phyloP scores from a whole-genome alignment of 2,797 vertebrate species.

The Ibycter americanus region DNA sequence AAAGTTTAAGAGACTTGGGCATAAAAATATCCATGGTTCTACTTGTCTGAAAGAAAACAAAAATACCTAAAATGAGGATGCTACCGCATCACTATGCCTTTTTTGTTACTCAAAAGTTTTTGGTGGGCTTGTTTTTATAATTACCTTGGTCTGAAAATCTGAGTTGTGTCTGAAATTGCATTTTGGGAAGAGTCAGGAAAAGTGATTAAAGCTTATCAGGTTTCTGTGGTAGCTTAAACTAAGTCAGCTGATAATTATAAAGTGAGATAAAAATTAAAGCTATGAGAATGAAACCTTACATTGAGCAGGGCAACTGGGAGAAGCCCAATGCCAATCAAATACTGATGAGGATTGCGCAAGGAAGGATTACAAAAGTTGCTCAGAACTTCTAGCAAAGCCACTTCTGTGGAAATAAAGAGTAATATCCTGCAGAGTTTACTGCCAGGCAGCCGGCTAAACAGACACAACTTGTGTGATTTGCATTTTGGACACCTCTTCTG shows the following conservation, averaged over 20 bases:
- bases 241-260: background rate
- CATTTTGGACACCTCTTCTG: background rate
- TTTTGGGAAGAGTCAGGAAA: background rate
- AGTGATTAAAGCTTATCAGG: background rate
- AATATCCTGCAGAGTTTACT: background rate
- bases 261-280: background rate
- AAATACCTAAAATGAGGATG: background rate
- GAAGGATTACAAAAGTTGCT: background rate
- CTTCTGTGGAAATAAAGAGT: background rate
- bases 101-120: background rate
- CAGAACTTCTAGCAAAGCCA: background rate
- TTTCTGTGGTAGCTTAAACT: background rate
- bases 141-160: background rate
- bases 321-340: accelerated
- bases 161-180: background rate
- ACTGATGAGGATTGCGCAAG: background rate
- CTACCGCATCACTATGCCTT: background rate
- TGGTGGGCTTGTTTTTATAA: background rate
- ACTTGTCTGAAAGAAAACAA: background rate
- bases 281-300: background rate
- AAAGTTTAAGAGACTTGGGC: background rate
- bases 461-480: background rate
- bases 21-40: background rate
- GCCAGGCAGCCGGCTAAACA: background rate
- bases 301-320: background rate